Base-by-base conservation (phyloP, 2,888 invertebrate species). In the Drosophila paramelanica region DNA sequence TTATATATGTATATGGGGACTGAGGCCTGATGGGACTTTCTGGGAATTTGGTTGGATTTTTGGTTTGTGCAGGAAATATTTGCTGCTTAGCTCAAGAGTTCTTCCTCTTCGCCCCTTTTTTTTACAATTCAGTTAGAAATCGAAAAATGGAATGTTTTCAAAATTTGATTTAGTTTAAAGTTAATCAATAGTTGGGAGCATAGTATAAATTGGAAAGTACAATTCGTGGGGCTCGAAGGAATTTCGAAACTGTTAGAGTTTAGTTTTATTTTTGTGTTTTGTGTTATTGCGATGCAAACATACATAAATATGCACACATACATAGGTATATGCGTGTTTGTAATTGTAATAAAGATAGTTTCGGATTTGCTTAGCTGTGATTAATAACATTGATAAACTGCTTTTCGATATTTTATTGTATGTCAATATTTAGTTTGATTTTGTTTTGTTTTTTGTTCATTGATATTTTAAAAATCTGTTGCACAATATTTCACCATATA, bases 141-240 rank as follows among this genome's bases (percentile, higher is more conserved):
- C 41, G 41, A n/a, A n/a, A n/a, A n/a, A n/a, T n/a, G n/a, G n/a
- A n/a, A n/a, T n/a, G n/a, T 41, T 46, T 31, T 31, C 3, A 31
- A 31, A 31, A 31, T 10, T 31, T 31, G 10, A 31, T 31, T 36
- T 36, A 13, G 13, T 36, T 11, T 13, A 36, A 13, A 36, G 36
- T 36, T 13, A 3, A 36, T 36, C 13, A 5, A 36, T 17, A 39
- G 13, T 11, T 38, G 47, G 17, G 17, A 14, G 6, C 13, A 14
- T 14, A 59, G 13, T 55, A 42, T 53, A 47, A 45, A 49, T 27
- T 36, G 52, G 42, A 38, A 62, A 56, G 43, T 38, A 60, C 72
- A 83, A 87, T 87, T 90, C 89, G 79, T 72, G 76, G 84, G 85
- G 85, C 84, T 83, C 85, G 58, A 68, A 79, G 82, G 85, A 90